Percentiles rank a stretch among this genome's conserved stretches.
Evolutionary conservation across 2,113 vertebrate genomes (phyloP).

Genomic region (Salvelinus sp.): DNA sequence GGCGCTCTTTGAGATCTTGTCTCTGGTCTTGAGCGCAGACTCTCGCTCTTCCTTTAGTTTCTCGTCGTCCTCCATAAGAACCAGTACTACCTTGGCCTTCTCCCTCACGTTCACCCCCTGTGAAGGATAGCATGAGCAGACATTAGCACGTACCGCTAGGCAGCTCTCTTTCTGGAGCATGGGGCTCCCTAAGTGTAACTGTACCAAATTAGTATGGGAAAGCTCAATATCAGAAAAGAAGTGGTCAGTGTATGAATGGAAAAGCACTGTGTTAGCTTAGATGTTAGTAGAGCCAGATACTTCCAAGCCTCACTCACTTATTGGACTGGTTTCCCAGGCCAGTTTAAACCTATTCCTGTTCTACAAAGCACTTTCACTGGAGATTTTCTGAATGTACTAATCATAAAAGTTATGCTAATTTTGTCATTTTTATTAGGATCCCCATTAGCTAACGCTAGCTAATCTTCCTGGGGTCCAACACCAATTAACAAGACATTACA

Average conservation of each 20-base stretch:
- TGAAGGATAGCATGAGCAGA: not conserved
- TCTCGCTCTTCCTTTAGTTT: constrained; percentile 85
- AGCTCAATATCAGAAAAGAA: not conserved
- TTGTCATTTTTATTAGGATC: too few species aligned
- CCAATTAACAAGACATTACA: too few species aligned
- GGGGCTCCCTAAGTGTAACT: not conserved
- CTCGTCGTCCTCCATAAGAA: constrained; percentile 85
- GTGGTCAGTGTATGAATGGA: not conserved
- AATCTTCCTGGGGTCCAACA: too few species aligned
- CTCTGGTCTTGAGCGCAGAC: constrained; percentile 86
- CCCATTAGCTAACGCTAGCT: too few species aligned
- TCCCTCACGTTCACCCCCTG: constrained; percentile 86
- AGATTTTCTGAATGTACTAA: too few species aligned
- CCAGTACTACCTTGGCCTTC: constrained; percentile 87
- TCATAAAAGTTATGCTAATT: too few species aligned
- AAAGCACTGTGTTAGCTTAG: not conserved
- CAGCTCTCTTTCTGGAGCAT: not conserved
- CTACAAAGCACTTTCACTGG: too few species aligned
- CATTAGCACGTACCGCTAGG: not conserved
- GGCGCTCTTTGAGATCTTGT: constrained; percentile 82
- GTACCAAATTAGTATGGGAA: not conserved
- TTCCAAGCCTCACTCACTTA: too few species aligned
- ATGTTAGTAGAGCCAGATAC: too few species aligned
- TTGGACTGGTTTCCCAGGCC: too few species aligned
- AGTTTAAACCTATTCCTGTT: too few species aligned